phyloP scores from a whole-genome alignment of 2,113 vertebrate genomes.

The Varanus salvator region DNA sequence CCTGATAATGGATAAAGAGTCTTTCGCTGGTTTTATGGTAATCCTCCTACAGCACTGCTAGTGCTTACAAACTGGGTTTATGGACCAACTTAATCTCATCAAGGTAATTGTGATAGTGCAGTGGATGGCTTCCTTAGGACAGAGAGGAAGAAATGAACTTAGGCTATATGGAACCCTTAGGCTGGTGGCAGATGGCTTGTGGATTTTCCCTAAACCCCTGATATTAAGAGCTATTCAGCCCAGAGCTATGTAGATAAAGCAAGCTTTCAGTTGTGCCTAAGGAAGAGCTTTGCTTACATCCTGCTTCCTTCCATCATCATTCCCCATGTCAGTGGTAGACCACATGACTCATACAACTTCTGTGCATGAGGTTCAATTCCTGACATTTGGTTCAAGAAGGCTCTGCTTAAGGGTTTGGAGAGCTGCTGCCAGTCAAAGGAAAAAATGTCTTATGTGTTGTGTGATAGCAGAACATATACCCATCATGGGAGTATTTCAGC shows the following conservation, averaged over 20 bases:
- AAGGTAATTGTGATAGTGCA: neutral
- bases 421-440: neutral
- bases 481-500: neutral
- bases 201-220: neutral
- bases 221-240: neutral
- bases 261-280: neutral
- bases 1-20: neutral
- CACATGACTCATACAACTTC: neutral
- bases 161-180: neutral
- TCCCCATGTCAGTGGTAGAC: neutral
- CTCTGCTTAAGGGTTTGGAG: neutral
- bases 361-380: neutral
- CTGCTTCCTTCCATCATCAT: neutral
- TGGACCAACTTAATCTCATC: neutral
- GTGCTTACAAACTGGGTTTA: neutral
- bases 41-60: neutral
- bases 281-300: neutral
- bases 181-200: neutral
- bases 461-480: neutral
- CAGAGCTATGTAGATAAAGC: neutral
- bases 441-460: neutral
- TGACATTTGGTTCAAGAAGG: neutral
- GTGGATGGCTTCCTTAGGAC: neutral
- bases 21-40: neutral
- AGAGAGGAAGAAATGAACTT: neutral